A percentile compares a stretch with the other conserved stretches of the same genome.
phyloP scores from a whole-genome alignment of 2,113 vertebrate genomes.

The rat (Rattus norvegicus) region DNA sequence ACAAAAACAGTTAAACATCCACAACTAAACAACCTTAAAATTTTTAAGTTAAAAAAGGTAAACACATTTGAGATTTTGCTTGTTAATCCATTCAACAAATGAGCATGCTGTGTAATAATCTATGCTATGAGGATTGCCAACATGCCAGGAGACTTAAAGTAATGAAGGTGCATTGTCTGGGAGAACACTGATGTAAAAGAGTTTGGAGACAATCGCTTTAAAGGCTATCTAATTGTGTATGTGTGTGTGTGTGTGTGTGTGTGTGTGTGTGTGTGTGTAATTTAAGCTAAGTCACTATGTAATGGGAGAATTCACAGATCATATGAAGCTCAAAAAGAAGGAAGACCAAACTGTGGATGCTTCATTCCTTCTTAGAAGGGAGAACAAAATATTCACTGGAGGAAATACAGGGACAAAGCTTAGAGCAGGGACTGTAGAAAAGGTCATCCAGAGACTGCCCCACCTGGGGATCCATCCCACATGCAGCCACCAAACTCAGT shows the following conservation, averaged over 20 bases:
- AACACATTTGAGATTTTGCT: background rate
- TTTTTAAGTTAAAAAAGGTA: background rate
- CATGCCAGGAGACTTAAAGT: background rate
- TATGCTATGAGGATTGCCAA: background rate
- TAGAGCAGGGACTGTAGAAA: no score
- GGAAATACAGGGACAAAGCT: no score
- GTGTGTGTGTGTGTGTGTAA: no score
- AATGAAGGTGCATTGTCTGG: background rate
- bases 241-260: no score
- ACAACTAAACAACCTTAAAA: background rate
- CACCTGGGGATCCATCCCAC: no score
- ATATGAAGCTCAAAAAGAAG: no score
- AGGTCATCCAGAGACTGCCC: no score
- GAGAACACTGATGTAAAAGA: background rate
- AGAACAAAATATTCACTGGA: no score
- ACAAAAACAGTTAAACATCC: background rate
- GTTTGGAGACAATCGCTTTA: background rate
- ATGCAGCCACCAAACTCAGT: no score
- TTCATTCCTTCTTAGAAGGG: no score
- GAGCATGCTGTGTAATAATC: background rate
- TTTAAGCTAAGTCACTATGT: background rate
- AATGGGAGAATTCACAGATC: no score
- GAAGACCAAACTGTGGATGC: no score
- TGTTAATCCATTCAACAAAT: conserved; percentile 14
- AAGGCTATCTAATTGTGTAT: background rate